Evolutionary conservation across 2,797 vertebrate genomes (phyloP).

Genomic region (Helarctos malayanus): DNA sequence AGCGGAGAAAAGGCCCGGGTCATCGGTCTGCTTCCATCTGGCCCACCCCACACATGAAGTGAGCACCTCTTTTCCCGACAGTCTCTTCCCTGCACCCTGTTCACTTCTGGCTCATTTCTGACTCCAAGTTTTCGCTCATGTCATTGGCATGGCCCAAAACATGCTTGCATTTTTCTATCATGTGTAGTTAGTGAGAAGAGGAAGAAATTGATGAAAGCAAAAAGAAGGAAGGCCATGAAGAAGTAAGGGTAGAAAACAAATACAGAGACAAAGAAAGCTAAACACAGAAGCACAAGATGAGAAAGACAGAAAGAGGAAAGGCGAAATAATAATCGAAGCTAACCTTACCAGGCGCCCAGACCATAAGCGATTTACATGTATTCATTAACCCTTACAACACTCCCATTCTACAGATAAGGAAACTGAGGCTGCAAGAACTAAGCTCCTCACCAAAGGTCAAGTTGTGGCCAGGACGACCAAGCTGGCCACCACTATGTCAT

Average conservation of each 20-base stretch:
- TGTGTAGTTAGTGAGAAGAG: not conserved
- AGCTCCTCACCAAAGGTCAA: not conserved
- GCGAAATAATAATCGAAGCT: not conserved
- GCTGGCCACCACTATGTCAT: not conserved
- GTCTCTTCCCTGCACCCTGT: not conserved
- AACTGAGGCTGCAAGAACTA: not conserved
- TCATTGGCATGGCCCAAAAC: not conserved
- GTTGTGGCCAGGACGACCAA: not conserved
- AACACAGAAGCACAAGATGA: not conserved
- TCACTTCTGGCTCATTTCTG: not conserved
- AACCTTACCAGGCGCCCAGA: not conserved
- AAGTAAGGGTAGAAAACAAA: not conserved
- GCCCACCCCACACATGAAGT: not conserved
- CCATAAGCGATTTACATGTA: not conserved
- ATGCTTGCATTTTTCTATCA: not conserved
- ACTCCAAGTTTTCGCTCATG: not conserved
- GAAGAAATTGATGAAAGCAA: not conserved
- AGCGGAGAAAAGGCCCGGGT: accelerated
- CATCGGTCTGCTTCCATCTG: not conserved
- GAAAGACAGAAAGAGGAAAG: not conserved
- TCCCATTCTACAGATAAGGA: not conserved
- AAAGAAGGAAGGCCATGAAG: not conserved
- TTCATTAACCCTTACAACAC: not conserved
- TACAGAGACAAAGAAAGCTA: not conserved
- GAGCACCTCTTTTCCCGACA: accelerated